Evolutionary conservation across 1,140 invertebrate species (phyloP), one percentile per base, ranked within the genome.

Genomic region (Sweltsa coloradensis): DNA sequence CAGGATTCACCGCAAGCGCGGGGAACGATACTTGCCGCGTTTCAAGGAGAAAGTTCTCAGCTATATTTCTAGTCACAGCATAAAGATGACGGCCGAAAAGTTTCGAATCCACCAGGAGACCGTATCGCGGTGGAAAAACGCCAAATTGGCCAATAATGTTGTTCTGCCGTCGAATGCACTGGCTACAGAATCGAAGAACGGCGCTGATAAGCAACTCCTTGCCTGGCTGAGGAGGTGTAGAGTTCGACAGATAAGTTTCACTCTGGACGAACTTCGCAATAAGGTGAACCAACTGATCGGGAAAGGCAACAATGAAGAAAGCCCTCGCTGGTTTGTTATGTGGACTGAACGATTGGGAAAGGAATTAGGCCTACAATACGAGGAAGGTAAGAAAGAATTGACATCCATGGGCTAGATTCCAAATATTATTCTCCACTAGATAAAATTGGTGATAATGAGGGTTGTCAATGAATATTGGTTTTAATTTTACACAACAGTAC

Each of bases 21-120:
- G 53, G 3, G 51, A 56, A 45, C 37, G 54, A 34, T 57, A 57
- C 49, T 44, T 56, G 18, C 54, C 56, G 5, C 52, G 55, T 6
- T 57, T 57, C 44, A 57, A 57, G 37, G 37, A 49, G 9, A 55
- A 54, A 51, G 56, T 57, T 5, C 45, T 53, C 1, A 18, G 49
- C 1, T 56, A 53, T 41, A 49, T 53, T 13, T 29, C 26, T 14
- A 41, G 40, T 13, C 51, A 52, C 40, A 53, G 54, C 14, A 49
- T 57, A 24, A 52, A 47, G 49, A 49, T 53, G 26, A 52, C 56
- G 14, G 53, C 51, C 2, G 39, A 36, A n/a, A 53, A 54, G 23
- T 57, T 54, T 45, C 52, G 49, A 36, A 53, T 57, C 2, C 46
- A 56, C 27, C 41, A 52, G 26, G 49, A 41, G 19, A 51, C 56